Conservation (phyloP, 2,888 invertebrate genomes). For the Trisateles emortualis region DNA sequence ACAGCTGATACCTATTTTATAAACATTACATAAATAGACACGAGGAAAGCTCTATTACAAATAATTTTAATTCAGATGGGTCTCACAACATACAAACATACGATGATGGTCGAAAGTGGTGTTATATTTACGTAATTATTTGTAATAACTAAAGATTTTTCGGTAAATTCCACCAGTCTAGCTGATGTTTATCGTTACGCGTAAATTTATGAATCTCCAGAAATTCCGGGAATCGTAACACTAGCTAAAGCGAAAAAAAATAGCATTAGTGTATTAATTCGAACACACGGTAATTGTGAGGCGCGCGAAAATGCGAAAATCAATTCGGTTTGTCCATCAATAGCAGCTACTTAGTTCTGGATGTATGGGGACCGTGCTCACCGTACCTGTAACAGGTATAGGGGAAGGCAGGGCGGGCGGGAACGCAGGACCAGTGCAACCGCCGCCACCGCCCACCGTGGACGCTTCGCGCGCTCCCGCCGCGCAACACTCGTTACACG, state of each 20-base stretch:
- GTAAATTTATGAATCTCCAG: constrained; percentile 54
- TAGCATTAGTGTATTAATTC: constrained; percentile 26
- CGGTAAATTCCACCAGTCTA: constrained; percentile 45
- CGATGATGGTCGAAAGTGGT: constrained; percentile 44
- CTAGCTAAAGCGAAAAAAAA: constrained; percentile 42
- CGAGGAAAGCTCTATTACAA: neutral
- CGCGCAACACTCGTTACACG: constrained; percentile 50
- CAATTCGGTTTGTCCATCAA: constrained; percentile 82
- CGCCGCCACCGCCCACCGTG: constrained; percentile 63
- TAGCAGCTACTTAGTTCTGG: constrained; percentile 80
- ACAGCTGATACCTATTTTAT: constrained; percentile 1
- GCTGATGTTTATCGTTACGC: constrained; percentile 52
- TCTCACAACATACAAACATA: constrained; percentile 16
- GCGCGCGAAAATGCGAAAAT: constrained; percentile 73
- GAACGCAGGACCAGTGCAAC: constrained; percentile 72
- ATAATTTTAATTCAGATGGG: constrained; percentile 12
- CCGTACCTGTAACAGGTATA: constrained; percentile 82
- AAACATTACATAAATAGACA: neutral
- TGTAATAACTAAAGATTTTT: constrained; percentile 47
- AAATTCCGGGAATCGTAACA: constrained; percentile 50
- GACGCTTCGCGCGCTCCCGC: constrained; percentile 64
- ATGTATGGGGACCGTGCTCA: constrained; percentile 72
- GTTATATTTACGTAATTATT: constrained; percentile 41
- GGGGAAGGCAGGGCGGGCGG: constrained; percentile 67
- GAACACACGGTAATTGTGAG: constrained; percentile 48